Base-by-base conservation (phyloP, 1,140 invertebrate genomes). In the Gonatopus flavifemur region DNA sequence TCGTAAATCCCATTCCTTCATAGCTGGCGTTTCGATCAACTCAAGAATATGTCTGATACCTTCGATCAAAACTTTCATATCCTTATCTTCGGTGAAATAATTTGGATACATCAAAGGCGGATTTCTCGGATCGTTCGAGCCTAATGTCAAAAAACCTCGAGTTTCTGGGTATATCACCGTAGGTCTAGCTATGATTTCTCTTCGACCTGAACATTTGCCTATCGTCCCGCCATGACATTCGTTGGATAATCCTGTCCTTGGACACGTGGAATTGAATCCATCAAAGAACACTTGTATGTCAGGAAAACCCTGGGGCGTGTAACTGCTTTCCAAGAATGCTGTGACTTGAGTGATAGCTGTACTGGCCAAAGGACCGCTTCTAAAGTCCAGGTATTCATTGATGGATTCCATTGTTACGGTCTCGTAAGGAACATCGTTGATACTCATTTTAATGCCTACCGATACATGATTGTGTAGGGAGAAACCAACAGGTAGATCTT, bases 101-200 rank as follows among this genome's bases (percentile, higher is more conserved):
- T 84, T 80, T 1, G 88, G 87, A 69, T 90, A 82, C 12, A 91
- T 82, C 0, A 85, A 59, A 0, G 89, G 89, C 46, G 81, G 73
- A 37, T 83, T 81, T 5, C 77, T 64, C 2, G 86, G 86, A 70
- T 88, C 77, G 1, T 52, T 74, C 2, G 73, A 80, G 5, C 73
- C 64, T 1, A 87, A 69, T 44, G 67, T 75, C 13, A 79, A 51
- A 7, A 61, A 47, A 6, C 77, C 77, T 30, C 53, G 52, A 37
- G 70, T 71, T 3, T 63, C 65, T 0, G 68, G 43, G 1, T 56
- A 40, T 1, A 77, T 56, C 5, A 59, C 62, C 0, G 76, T 77
- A 0, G 76, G 76, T 25, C 76, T 62, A 0, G 66, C 65, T 0
- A 67, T 49, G 22, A 78, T 74, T 38, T 67, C 47, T 18, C 76